Conservation (phyloP, 2,113 vertebrate species). For the Ctenomys sociabilis region DNA sequence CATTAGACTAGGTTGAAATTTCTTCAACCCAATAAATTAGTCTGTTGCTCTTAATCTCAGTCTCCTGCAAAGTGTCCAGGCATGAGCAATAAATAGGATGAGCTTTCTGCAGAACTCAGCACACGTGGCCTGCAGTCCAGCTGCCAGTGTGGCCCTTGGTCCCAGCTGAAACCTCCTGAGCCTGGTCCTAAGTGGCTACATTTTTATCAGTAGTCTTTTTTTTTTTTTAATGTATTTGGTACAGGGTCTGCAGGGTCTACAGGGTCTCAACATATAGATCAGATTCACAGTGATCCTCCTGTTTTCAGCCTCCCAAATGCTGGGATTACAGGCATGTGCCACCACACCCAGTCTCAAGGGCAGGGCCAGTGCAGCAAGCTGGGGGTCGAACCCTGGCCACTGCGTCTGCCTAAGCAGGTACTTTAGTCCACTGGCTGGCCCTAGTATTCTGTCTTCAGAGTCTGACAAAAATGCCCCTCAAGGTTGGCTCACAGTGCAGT, state of each 20-base stretch:
- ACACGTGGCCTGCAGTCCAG: not conserved
- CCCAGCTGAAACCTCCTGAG: not conserved
- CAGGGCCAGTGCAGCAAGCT: too few relatives aligned
- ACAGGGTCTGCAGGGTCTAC: too few relatives aligned
- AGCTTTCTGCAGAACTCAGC: not conserved
- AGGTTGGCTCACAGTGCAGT: not conserved
- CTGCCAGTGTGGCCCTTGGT: not conserved
- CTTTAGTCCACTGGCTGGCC: too few relatives aligned
- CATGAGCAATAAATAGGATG: not conserved
- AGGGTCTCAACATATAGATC: too few relatives aligned
- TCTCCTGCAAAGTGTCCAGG: not conserved
- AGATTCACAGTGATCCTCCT: too few relatives aligned
- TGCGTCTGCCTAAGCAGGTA: too few relatives aligned
- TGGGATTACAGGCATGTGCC: too few relatives aligned
- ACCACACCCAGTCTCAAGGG: too few relatives aligned
- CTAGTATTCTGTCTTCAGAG: not conserved
- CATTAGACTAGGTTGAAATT: not conserved
- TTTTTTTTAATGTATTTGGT: too few relatives aligned
- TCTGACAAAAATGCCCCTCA: not conserved
- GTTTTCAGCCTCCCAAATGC: too few relatives aligned
- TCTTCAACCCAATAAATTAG: not conserved
- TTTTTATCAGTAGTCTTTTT: not conserved
- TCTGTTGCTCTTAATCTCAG: not conserved
- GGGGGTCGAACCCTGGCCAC: too few relatives aligned
- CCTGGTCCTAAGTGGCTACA: not conserved